Conservation (phyloP, 2,113 vertebrate species). For the Monarcha castaneiventris region DNA sequence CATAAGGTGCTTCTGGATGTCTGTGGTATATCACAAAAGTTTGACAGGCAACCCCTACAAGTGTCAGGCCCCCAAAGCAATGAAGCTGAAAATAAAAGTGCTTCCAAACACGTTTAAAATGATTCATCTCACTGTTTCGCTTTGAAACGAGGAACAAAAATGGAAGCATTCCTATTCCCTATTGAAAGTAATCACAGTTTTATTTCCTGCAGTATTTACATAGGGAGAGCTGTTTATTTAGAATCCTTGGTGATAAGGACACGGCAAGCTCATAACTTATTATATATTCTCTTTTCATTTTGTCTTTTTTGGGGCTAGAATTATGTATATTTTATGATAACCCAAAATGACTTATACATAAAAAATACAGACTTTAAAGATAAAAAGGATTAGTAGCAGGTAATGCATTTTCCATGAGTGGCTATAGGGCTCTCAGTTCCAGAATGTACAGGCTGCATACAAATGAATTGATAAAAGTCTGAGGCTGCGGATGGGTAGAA, state of each 20-base stretch:
- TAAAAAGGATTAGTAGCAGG: conserved; percentile 89
- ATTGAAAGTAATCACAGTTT: conserved; percentile 81
- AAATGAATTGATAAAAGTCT: conserved; percentile 88
- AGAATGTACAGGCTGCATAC: conserved; percentile 80
- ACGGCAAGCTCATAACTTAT: conserved; percentile 71
- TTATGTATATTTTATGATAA: conserved; percentile 89
- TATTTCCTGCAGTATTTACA: conserved; percentile 80
- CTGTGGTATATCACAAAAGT: not conserved
- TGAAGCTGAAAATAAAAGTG: conserved; percentile 50
- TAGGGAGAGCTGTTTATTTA: conserved; percentile 83
- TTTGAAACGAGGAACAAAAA: conserved; percentile 69
- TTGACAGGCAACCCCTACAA: not conserved
- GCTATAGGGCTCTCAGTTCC: conserved; percentile 82
- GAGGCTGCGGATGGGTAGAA: conserved; percentile 76
- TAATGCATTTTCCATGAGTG: conserved; percentile 90
- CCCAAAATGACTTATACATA: conserved; percentile 86
- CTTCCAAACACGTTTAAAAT: conserved; percentile 31
- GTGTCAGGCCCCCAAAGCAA: not conserved
- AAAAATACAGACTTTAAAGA: conserved; percentile 89
- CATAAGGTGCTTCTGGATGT: not conserved
- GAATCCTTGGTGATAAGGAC: conserved; percentile 79
- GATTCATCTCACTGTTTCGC: conserved; percentile 67
- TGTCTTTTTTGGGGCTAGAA: conserved; percentile 72
- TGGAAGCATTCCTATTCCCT: conserved; percentile 71
- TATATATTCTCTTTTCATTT: conserved; percentile 84